Evolutionary conservation across 2,888 invertebrate genomes (phyloP), one percentile per base, ranked within the genome.

Genomic region (Philopedon plagiatum): DNA sequence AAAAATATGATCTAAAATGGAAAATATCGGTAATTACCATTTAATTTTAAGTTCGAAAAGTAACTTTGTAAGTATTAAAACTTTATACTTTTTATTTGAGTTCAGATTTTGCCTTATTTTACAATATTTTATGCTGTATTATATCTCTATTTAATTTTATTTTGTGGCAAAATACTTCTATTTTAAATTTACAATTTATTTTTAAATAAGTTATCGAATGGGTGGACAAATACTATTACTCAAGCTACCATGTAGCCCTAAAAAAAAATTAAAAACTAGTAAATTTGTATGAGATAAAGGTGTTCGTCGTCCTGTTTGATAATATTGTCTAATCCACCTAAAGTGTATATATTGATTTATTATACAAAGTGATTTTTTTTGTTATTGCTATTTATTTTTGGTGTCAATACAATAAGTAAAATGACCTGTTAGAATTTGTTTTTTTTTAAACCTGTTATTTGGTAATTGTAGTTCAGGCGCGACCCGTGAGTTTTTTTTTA

Each of bases 11-110:
- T n/a, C n/a, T n/a, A n/a, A 34, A 34, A 34, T n/a, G 1, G n/a
- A n/a, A 34, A n/a, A 34, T 34, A n/a, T 34, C n/a, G 34, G n/a
- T 34, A n/a, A n/a, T n/a, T n/a, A 8, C 0, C 5, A 15, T 26
- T 60, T 41, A 44, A 46, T 26, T 54, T 65, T 37, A 60, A 60
- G 32, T 19, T 19, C 18, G 49, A 67, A 21, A 26, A 13, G 5
- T 5, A 15, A 39, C 15, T 39, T 39, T 15, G n/a, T 39, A 39
- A 13, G 39, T 7, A 39, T 39, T 15, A 39, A 39, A 39, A 2
- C 15, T 39, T 39, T 39, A 39, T 15, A 9, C 5, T 34, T 2
- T 9, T 9, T 34, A 34, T 9, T 11, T 39, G 13, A 34, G 34
- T 34, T 34, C n/a, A 11, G n/a, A 11, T 34, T n/a, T 34, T n/a